Evolutionary conservation across 2,888 invertebrate genomes (phyloP).

Genomic region (Tolmerus cingulatus): DNA sequence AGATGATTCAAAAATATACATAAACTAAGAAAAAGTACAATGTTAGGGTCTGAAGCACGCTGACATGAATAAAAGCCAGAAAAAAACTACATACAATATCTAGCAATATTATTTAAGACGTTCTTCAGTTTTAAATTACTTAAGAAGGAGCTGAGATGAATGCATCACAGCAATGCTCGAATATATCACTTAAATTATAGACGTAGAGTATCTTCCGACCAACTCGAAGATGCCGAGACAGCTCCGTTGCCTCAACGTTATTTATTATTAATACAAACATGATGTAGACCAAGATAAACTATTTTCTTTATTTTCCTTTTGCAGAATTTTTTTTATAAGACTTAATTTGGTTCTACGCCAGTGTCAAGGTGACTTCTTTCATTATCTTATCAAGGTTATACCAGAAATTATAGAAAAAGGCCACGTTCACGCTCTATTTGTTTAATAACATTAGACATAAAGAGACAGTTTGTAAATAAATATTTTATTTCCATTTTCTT

Average conservation of each 20-base stretch:
- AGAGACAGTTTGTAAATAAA: too few relatives aligned
- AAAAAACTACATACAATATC: neutral
- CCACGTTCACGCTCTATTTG: neutral
- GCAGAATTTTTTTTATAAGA: neutral
- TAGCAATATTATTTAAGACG: neutral
- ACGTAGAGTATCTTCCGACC: neutral
- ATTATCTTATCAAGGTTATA: neutral
- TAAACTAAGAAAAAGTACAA: too few relatives aligned
- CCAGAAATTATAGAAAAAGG: neutral
- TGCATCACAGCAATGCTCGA: neutral
- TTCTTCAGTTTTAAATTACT: neutral
- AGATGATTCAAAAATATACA: too few relatives aligned
- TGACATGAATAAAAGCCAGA: neutral
- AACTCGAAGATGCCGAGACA: neutral
- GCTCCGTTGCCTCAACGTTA: neutral
- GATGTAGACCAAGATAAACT: neutral
- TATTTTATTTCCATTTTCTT: too few relatives aligned
- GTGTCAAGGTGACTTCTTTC: neutral
- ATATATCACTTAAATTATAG: neutral
- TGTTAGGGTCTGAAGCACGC: neutral
- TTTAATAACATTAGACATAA: neutral
- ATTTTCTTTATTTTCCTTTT: neutral
- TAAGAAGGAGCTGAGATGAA: neutral
- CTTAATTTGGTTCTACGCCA: neutral
- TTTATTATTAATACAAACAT: neutral